phyloP scores from a whole-genome alignment of 1,140 invertebrate species.

The Eupristina koningsbergeri region DNA sequence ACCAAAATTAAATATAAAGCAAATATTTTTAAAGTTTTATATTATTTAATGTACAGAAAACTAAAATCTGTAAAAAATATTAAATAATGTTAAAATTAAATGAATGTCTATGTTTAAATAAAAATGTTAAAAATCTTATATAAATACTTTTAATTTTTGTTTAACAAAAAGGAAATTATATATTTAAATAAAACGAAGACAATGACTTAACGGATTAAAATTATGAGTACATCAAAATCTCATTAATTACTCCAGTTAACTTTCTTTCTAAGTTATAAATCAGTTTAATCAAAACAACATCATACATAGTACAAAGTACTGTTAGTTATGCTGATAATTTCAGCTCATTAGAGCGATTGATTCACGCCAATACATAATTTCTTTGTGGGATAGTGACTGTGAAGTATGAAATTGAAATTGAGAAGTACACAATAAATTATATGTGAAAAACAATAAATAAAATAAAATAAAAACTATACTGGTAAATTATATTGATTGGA shows the following conservation, averaged over 20 bases:
- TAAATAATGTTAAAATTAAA: too few species aligned
- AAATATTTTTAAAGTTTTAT: too few species aligned
- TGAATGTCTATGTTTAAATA: too few species aligned
- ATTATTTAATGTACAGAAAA: too few species aligned
- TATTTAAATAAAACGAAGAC: too few species aligned
- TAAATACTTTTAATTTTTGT: too few species aligned
- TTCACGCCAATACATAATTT: conserved; percentile 36
- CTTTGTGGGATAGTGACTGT: background rate
- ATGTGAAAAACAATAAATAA: too few species aligned
- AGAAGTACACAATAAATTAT: background rate
- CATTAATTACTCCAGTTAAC: background rate
- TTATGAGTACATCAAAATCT: background rate
- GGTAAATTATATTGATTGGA: background rate
- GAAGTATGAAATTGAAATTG: background rate
- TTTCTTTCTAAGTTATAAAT: background rate
- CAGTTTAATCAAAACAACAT: background rate
- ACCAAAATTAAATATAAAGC: too few species aligned
- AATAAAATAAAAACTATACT: background rate
- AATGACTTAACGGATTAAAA: too few species aligned
- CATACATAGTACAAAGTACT: conserved; percentile 54
- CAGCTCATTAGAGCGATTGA: conserved; percentile 59
- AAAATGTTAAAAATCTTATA: too few species aligned
- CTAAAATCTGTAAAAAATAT: too few species aligned
- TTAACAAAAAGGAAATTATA: too few species aligned
- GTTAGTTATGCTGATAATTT: conserved; percentile 55